A percentile compares a stretch with the other conserved stretches of the same genome.
phyloP scores from a whole-genome alignment of 2,113 vertebrate genomes.

The Paratilapia polleni region DNA sequence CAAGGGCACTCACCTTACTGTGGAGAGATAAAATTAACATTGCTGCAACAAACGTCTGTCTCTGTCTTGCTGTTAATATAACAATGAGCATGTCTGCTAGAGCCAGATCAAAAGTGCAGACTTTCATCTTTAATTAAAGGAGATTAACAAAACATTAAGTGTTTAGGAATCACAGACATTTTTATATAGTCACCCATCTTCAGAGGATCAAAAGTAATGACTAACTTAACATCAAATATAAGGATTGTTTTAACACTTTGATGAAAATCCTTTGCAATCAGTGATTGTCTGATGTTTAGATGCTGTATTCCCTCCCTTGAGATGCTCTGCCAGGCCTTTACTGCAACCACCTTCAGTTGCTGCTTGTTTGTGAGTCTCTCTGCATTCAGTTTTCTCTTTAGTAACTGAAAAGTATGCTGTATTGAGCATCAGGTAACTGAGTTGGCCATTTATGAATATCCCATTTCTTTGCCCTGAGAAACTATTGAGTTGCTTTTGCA shows the following conservation, averaged over 20 bases:
- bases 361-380: background rate
- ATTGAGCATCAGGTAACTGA: background rate
- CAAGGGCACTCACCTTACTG: background rate
- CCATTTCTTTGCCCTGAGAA: background rate
- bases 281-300: background rate
- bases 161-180: background rate
- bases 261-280: background rate
- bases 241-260: too few species aligned
- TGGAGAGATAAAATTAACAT: background rate
- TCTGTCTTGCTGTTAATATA: too few species aligned
- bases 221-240: background rate
- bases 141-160: background rate
- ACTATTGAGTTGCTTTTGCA: too few species aligned
- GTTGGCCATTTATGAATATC: background rate
- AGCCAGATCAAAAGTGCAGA: background rate
- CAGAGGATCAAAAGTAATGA: background rate
- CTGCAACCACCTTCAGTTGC: background rate
- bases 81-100: background rate
- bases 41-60: background rate
- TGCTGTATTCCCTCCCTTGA: background rate
- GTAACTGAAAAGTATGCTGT: background rate
- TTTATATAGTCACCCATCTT: background rate
- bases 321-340: background rate
- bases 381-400: background rate
- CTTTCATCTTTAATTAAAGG: background rate